Percentiles rank a stretch among this genome's conserved stretches.
Evolutionary conservation across 2,888 invertebrate genomes (phyloP).

Genomic region (Tenthredo notha): DNA sequence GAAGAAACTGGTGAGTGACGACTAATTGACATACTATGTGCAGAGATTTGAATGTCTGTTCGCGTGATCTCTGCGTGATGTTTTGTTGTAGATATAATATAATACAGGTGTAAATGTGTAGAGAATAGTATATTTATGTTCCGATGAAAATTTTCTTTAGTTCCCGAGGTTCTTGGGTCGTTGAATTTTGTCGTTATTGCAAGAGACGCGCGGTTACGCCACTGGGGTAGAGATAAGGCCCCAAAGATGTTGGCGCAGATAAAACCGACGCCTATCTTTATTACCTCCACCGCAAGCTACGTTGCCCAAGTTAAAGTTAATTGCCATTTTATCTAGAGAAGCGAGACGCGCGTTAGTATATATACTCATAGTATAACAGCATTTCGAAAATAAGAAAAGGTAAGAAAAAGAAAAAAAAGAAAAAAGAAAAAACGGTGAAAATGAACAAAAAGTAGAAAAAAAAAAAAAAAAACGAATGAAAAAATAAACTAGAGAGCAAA

Average conservation of each 20-base stretch:
- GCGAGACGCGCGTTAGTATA: constrained; percentile 19
- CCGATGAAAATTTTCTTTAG: not conserved
- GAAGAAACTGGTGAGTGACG: not conserved
- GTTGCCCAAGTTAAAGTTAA: constrained; percentile 73
- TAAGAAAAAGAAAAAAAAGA: not conserved
- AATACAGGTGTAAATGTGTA: not conserved
- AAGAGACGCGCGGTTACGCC: constrained; percentile 52
- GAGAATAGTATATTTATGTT: not conserved
- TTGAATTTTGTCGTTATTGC: constrained; percentile 32
- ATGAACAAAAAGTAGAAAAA: not conserved
- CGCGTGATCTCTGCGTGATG: constrained; percentile 37
- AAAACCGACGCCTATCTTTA: constrained; percentile 73
- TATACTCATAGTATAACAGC: not conserved
- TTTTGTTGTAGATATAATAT: not conserved
- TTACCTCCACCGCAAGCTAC: constrained; percentile 69
- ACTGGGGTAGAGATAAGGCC: constrained; percentile 68
- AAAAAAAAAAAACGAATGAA: not conserved
- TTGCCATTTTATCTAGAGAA: constrained; percentile 74
- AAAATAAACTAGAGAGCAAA: not conserved
- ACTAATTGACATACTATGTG: not conserved
- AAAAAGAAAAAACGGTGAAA: not conserved
- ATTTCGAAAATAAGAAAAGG: not conserved
- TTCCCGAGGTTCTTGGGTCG: not conserved
- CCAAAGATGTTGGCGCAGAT: constrained; percentile 72
- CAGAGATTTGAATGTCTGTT: not conserved